Base-by-base conservation (phyloP, 2,888 invertebrate genomes). In the Tridacna gigas region DNA sequence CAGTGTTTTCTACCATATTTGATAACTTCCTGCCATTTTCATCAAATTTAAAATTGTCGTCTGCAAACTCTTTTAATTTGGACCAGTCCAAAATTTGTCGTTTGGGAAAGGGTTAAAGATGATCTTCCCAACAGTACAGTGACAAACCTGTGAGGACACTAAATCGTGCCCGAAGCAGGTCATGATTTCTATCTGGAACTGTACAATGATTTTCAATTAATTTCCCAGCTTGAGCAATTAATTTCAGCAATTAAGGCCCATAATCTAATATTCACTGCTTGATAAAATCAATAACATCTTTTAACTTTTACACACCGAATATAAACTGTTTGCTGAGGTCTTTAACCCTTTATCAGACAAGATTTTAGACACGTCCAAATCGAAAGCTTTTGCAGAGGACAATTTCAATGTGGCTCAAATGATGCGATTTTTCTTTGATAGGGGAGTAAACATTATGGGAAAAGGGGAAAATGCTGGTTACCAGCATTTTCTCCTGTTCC, bases 141-240 rank as follows among this genome's bases (percentile, higher is more conserved):
- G 3, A 56, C 56, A 1, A 56, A 20, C 2, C 9, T 15, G 56
- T 9, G 3, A 9, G 18, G 20, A 56, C 15, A 56, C 56, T 56
- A 56, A 56, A 56, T 56, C 56, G 1, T 5, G 56, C 56, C 56
- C 11, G 56, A 20, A 37, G 67, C 67, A 45, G 11, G 11, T 45
- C 26, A 15, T 25, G 22, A 20, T 22, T 60, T 71, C 60, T 74
- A 74, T 74, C 22, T 60, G 60, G 12, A 60, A 45, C 67, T 61
- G 28, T 60, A 74, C 74, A 74, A 60, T 74, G 60, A 74, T 74
- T 56, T 74, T 74, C 74, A 74, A 74, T 74, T 74, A 74, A 74
- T 60, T 74, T 74, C 60, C 26, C 48, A 60, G 74, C 60, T 74
- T 74, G 60, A 61, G 37, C 74, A 74, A 74, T 74, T 67, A 60